Base-by-base conservation (phyloP, 2,113 vertebrate genomes). In the Mesocricetus auratus region DNA sequence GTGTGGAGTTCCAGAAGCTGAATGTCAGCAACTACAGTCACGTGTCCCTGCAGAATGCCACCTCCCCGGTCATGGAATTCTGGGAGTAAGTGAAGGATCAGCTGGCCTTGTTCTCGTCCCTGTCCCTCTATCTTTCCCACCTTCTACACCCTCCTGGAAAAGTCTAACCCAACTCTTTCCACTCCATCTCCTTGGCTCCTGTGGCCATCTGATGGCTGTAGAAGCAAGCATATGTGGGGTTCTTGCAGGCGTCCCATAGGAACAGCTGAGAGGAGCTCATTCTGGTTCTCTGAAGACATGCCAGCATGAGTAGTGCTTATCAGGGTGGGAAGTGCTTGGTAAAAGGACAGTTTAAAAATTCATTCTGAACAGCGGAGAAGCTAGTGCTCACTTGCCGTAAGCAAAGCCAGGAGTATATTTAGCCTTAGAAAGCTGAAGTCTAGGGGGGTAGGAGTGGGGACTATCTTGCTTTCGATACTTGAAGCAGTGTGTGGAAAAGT, bases 11-110 rank as follows among this genome's bases (percentile, higher is more conserved):
- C 98, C 99, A 99, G 97, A 99, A 99, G 97, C 98, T 99, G 97
- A 99, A 99, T 39, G 95, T 99, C 94, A 99, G 98, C 98, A 99
- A 99, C 98, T 99, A 99, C 98, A 99, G 98, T 94, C 98, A 98
- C 45, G 91, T 98, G 33, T 98, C 98, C 60, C 98, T 99, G 96
- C 98, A 99, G 95, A 99, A 99, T 22, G 99, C 99, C 92, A 99
- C 99, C 60, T 99, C 99, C 96, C 99, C 99, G 17, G 99, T 99
- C 97, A 99, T 99, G 97, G 99, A 99, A 97, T 99, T 99, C 97
- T 99, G 99, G 99, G 99, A 99, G 99, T 99, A 98, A 99, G 99
- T 99, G 98, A 98, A 96, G 92, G 36, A 47, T 68, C 29, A 29
- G 33, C 39, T 74, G 22, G 6, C n/a, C 50, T 47, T 22, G 2